Evolutionary conservation across 2,888 invertebrate species (phyloP).

Genomic region (Dyspetes luteomarginatus): DNA sequence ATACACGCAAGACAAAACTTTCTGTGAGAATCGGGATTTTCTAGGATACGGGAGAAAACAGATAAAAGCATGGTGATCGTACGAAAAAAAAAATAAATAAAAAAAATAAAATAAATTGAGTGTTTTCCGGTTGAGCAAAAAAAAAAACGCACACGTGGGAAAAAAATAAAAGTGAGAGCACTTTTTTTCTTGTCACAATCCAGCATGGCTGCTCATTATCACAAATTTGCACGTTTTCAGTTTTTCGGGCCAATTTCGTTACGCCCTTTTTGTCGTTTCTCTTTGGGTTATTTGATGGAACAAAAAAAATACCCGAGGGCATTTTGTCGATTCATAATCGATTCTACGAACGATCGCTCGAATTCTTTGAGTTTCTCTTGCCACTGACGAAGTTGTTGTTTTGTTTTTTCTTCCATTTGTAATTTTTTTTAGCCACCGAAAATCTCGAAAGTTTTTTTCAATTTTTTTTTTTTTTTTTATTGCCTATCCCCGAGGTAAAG

Average conservation of each 20-base stretch:
- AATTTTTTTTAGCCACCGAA: constrained; percentile 26
- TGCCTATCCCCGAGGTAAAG: constrained; percentile 70
- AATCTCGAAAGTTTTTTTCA: constrained; percentile 25
- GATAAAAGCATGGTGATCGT: background rate
- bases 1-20: constrained; percentile 1
- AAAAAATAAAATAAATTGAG: background rate
- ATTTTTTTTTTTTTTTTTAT: constrained; percentile 62
- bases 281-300: no score
- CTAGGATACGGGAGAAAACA: constrained; percentile 13
- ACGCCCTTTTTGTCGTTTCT: no score
- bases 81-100: constrained; percentile 13
- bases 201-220: no score
- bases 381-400: no score
- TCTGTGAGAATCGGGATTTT: constrained; percentile 24
- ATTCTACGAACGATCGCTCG: no score
- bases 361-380: no score
- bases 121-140: background rate
- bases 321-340: no score
- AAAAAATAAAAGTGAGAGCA: no score
- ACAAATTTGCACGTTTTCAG: no score
- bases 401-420: constrained; percentile 26
- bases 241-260: no score
- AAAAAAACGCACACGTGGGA: background rate
- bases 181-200: no score
- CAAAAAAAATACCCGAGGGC: no score